These are phyloP conservation scores for Tiphia femorata DNA, from an alignment of 2,888 invertebrate species.

Conservation along the genomic window DNA sequence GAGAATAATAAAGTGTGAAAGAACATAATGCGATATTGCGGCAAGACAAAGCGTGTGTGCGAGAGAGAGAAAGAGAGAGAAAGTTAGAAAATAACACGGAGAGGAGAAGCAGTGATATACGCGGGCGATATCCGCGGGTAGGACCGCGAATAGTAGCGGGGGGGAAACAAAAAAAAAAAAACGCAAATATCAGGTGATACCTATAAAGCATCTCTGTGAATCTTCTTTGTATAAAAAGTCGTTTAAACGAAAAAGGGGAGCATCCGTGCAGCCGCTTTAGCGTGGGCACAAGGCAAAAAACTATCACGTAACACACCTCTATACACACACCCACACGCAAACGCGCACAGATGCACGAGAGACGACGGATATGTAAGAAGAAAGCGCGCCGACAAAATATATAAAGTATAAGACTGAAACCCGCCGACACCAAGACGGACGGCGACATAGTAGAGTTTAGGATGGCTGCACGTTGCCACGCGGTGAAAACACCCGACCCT, in stretches of 20 bases:
- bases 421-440: slow-evolving; percentile 46
- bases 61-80: slow-evolving; percentile 31
- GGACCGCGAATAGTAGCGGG: too few species aligned
- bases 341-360: too few species aligned
- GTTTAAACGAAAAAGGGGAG: not conserved
- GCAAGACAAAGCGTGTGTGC: slow-evolving; percentile 21
- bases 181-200: slow-evolving; percentile 45
- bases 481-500: slow-evolving; percentile 28
- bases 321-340: too few species aligned
- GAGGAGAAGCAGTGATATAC: slow-evolving; percentile 19
- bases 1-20: slow-evolving; percentile 14
- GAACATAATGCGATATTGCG: slow-evolving; percentile 21
- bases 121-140: too few species aligned
- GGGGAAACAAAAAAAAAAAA: slow-evolving; percentile 22
- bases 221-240: slow-evolving; percentile 37
- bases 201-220: slow-evolving; percentile 46
- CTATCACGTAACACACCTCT: too few species aligned
- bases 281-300: slow-evolving; percentile 53
- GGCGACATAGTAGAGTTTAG: slow-evolving; percentile 43
- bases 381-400: slow-evolving; percentile 44
- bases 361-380: slow-evolving; percentile 33
- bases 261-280: slow-evolving; percentile 39
- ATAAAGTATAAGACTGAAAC: slow-evolving; percentile 64
- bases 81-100: slow-evolving; percentile 14
- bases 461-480: slow-evolving; percentile 43